A percentile compares a stretch with the other conserved stretches of the same genome.
Conservation (phyloP, 2,797 vertebrate genomes). For the Lepus oiostolus region DNA sequence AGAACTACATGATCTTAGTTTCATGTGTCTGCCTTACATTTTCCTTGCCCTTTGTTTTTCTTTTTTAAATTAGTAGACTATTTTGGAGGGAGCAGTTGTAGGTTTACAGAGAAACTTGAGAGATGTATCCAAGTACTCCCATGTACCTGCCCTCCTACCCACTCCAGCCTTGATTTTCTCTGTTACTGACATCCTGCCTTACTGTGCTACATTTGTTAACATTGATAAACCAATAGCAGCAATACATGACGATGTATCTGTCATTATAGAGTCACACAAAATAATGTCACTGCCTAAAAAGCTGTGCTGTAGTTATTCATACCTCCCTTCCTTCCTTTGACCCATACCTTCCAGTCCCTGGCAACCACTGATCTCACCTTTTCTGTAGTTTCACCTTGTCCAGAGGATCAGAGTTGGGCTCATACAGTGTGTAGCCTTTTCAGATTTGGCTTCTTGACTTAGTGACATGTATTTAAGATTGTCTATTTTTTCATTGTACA, state of each 20-base stretch:
- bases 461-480: not conserved
- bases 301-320: not conserved
- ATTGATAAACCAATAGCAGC: not conserved
- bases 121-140: not conserved
- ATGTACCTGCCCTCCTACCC: not conserved
- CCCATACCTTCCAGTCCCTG: fast-evolving
- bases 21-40: constrained; percentile 33
- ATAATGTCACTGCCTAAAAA: constrained; percentile 29
- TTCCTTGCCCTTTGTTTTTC: not conserved
- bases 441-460: not conserved
- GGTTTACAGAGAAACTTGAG: constrained; percentile 17
- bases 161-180: not conserved
- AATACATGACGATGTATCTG: not conserved
- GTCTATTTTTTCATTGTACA: not conserved
- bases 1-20: constrained; percentile 33
- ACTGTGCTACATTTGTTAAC: not conserved
- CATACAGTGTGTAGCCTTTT: not conserved
- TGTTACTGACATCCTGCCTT: not conserved
- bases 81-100: not conserved
- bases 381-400: constrained; percentile 1
- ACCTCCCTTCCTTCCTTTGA: not conserved
- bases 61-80: constrained; percentile 38
- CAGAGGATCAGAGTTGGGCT: constrained; percentile 11
- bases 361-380: not conserved
- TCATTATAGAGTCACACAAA: not conserved